Base-by-base conservation (phyloP, 2,113 vertebrate genomes). In the Etheostoma cragini region DNA sequence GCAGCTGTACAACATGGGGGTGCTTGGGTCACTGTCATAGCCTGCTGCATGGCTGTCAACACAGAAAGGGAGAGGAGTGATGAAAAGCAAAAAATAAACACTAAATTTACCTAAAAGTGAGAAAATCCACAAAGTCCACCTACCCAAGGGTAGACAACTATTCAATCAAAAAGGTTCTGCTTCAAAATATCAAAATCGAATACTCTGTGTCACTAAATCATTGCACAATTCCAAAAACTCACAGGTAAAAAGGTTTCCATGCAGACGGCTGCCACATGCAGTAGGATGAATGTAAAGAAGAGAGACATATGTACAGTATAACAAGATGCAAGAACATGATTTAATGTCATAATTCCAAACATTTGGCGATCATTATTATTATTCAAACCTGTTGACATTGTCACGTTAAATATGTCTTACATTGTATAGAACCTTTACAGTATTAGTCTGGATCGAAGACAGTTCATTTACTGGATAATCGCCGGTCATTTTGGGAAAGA, bases 1-100 rank as follows among this genome's bases (percentile, higher is more conserved):
- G 77, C 97, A 99, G 94, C 97, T 98, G 94, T 98, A 98, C 50
- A 99, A 89, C 96, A 99, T 97, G 45, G 98, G 97, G 1, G 96
- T 84, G 0, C 79, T 96, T 88, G 98, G 98, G 93, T 99, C 98
- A 1, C 95, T 98, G 89, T 99, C 98, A 33, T 99, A 99, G 35
- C 97, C 96, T 0, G 96, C 70, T 47, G 96, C 83, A 0, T 99
- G 98, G 89, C 97, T 99, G 95, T 5, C 67, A 93, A 95, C 76
- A 88, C 84, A 90, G 6, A 83, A 33, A 82, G 54, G 63, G 33
- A 81, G 69, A 14, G 2, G 11, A 57, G 16, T 38, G 33, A n/a
- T 26, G 6, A 67, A 11, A 66, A 33, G 3, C 3, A 16, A 2
- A 33, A 47, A n/a, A 17, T n/a, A 45, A 53, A 30, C 1, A 26